Base-by-base conservation (phyloP, 2,888 invertebrate genomes). In the Nebria brevicollis region DNA sequence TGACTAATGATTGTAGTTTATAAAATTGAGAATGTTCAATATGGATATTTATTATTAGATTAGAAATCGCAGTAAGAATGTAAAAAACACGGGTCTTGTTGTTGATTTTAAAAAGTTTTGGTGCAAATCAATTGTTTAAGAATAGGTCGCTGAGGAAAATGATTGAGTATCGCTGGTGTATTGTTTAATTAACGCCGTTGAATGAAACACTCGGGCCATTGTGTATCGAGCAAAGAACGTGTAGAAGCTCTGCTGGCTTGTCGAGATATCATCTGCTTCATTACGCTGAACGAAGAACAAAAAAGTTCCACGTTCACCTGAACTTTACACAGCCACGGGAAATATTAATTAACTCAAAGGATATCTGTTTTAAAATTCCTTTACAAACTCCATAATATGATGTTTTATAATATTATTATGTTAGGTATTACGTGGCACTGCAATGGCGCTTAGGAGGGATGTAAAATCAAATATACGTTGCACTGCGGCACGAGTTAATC, bases 181-280 rank as follows among this genome's bases (percentile, higher is more conserved):
- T 81, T 76, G 81, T 81, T 81, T 81, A 81, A 81, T 81, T 81
- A 81, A 81, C 70, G 75, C 13, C 25, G 64, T 65, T 81, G 72
- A 81, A 81, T 81, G 81, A 81, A 72, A 72, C 76, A 72, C 72
- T 76, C 72, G 68, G 81, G 65, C 65, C 65, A 81, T 81, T 81
- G 76, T 81, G 78, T 74, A 78, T 78, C 78, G 74, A 78, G 74
- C 66, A 64, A 80, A 70, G 76, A 81, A 81, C 75, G 81, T 76
- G 75, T 41, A 81, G 76, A 70, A 76, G 73, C 78, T 78, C 54
- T 10, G 72, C 54, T 77, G 72, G 72, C 77, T 77, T 77, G 77
- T 77, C 77, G 43, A 66, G 79, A 79, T 79, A 79, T 79, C 79
- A 75, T 79, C 79, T 74, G 75, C 79, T 79, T 79, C 75, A 75